Percentiles rank a stretch among this genome's conserved stretches.
These are phyloP conservation scores for Burhinus oedicnemus DNA, from an alignment of 2,113 vertebrate species.

Conservation along the genomic window DNA sequence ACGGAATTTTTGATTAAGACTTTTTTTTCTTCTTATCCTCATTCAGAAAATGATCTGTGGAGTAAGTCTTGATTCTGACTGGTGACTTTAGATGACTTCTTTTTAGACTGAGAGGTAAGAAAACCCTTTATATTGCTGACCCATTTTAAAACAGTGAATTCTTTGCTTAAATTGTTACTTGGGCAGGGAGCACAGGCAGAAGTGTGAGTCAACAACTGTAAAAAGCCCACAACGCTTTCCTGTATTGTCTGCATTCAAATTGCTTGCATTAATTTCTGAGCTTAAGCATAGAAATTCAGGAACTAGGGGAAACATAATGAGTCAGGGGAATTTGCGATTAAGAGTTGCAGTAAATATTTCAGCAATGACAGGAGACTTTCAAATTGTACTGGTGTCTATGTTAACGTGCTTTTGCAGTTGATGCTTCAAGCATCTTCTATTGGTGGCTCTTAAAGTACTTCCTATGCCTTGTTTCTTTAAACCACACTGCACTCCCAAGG, in stretches of 20 bases:
- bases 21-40: background rate
- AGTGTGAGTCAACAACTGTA: constrained; percentile 19
- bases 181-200: background rate
- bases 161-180: background rate
- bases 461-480: background rate
- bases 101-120: background rate
- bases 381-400: background rate
- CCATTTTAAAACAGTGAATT: background rate
- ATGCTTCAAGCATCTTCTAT: background rate
- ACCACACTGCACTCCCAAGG: background rate
- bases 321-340: background rate
- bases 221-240: background rate
- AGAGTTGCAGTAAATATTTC: background rate
- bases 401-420: background rate
- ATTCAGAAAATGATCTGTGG: background rate
- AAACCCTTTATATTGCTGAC: background rate
- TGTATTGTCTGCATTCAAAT: constrained; percentile 16
- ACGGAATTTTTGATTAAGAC: background rate
- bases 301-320: background rate
- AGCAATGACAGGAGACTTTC: background rate
- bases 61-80: background rate
- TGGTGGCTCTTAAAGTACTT: background rate
- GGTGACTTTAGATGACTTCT: background rate
- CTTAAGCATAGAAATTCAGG: background rate
- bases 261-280: background rate